phyloP scores from a whole-genome alignment of 2,888 invertebrate genomes.

The Drosophila anceps region DNA sequence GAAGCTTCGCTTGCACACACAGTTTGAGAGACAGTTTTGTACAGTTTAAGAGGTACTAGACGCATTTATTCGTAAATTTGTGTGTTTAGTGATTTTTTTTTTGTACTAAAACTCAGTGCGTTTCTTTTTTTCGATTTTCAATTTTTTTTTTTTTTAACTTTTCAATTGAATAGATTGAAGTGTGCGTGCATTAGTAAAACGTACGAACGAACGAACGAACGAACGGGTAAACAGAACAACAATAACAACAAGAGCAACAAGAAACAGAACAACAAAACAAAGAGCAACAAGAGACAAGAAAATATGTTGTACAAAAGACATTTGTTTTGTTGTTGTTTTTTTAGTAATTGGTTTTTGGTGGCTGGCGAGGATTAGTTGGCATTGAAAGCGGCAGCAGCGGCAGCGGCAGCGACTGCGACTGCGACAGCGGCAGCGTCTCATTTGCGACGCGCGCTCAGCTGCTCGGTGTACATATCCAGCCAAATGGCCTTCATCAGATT shows the following conservation, averaged over 20 bases:
- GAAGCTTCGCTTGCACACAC: background rate
- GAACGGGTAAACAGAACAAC: constrained; percentile 16
- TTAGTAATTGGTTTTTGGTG: constrained; percentile 16
- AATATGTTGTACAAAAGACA: constrained; percentile 15
- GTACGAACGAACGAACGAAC: constrained; percentile 22
- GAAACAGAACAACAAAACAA: constrained; percentile 28
- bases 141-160: constrained; percentile 1
- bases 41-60: constrained; percentile 36
- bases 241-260: constrained; percentile 23
- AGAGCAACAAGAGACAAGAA: constrained; percentile 26
- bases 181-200: constrained; percentile 66
- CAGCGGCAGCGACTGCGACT: background rate
- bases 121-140: constrained; percentile 8
- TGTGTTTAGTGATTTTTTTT: constrained; percentile 21
- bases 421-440: constrained; percentile 21
- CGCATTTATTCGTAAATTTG: constrained; percentile 6
- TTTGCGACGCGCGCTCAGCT: constrained; percentile 81
- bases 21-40: constrained; percentile 1
- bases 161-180: constrained; percentile 17
- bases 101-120: constrained; percentile 59
- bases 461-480: constrained; percentile 86
- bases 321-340: background rate
- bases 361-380: constrained; percentile 26
- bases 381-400: constrained; percentile 18
- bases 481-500: constrained; percentile 86